These are phyloP conservation scores for Polydrusus cervinus DNA, from an alignment of 2,888 invertebrate genomes.

Conservation along the genomic window DNA sequence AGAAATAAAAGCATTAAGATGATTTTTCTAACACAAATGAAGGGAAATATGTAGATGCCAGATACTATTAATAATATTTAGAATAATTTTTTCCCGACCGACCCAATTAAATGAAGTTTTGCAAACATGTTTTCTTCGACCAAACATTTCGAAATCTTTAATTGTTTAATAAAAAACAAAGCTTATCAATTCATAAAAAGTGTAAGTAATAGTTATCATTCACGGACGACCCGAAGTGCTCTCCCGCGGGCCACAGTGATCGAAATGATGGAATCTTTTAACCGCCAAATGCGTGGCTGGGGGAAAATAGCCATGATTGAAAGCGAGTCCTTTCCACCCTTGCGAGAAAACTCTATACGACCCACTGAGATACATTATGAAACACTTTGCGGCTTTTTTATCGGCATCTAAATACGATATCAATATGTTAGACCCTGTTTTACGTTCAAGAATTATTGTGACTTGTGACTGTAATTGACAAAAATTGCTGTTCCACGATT, in stretches of 20 bases:
- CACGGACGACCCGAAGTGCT: slow-evolving; percentile 70
- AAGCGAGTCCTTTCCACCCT: slow-evolving; percentile 62
- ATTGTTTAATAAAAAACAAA: slow-evolving; percentile 22
- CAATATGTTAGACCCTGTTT: slow-evolving; percentile 67
- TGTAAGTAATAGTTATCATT: slow-evolving; percentile 68
- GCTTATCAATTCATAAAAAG: slow-evolving; percentile 51
- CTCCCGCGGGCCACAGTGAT: slow-evolving; percentile 72
- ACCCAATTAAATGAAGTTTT: no score
- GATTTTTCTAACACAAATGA: no score
- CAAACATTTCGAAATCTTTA: not conserved
- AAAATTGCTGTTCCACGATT: slow-evolving; percentile 51
- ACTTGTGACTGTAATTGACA: slow-evolving; percentile 61
- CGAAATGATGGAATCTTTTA: slow-evolving; percentile 73
- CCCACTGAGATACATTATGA: slow-evolving; percentile 69
- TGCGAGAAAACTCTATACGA: slow-evolving; percentile 55
- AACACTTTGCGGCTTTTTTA: slow-evolving; percentile 72
- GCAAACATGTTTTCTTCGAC: no score
- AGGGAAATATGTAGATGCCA: no score
- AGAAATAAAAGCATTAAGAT: no score
- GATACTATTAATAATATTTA: no score
- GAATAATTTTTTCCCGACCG: no score
- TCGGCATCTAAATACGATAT: slow-evolving; percentile 71
- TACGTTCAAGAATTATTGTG: slow-evolving; percentile 60
- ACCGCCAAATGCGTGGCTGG: slow-evolving; percentile 71
- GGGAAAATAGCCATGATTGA: slow-evolving; percentile 73